Conservation (phyloP, 64 coral and sea anemone species). For the Catalaphyllia jardinei region DNA sequence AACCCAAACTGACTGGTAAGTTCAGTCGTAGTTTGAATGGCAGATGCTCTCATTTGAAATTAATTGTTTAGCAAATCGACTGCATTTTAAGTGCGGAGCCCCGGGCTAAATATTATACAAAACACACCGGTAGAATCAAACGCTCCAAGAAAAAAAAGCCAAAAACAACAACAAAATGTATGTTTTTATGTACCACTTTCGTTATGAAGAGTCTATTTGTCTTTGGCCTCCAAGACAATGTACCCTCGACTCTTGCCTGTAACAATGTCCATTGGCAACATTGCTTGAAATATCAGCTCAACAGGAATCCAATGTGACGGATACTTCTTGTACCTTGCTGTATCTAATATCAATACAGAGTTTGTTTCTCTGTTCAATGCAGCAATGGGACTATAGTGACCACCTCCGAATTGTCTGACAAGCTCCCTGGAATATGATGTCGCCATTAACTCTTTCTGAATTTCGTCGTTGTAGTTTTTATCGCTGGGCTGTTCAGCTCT, state of each 20-base stretch:
- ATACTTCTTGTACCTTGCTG: conserved; percentile 91
- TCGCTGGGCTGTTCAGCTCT: not conserved
- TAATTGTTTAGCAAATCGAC: no score
- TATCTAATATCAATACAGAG: conserved; percentile 87
- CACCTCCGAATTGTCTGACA: conserved; percentile 68
- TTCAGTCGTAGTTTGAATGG: no score
- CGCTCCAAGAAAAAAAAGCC: no score
- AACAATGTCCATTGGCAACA: conserved; percentile 61
- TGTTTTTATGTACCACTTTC: no score
- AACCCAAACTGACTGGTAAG: no score
- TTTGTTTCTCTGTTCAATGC: conserved; percentile 69
- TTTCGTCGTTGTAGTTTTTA: conserved; percentile 17
- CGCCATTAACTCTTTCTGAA: conserved; percentile 52
- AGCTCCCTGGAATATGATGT: conserved; percentile 63
- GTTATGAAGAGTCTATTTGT: not conserved
- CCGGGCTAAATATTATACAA: no score
- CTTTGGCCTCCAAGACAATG: conserved; percentile 50
- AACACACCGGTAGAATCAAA: no score
- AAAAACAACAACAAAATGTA: no score
- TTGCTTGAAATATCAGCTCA: conserved; percentile 64
- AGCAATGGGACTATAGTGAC: conserved; percentile 90
- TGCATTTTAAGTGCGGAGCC: no score
- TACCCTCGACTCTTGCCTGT: conserved; percentile 90
- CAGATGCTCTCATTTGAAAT: no score
- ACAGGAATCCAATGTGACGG: conserved; percentile 85